Evolutionary conservation across 2,888 invertebrate species (phyloP).

Genomic region (Habroteleia sp.): DNA sequence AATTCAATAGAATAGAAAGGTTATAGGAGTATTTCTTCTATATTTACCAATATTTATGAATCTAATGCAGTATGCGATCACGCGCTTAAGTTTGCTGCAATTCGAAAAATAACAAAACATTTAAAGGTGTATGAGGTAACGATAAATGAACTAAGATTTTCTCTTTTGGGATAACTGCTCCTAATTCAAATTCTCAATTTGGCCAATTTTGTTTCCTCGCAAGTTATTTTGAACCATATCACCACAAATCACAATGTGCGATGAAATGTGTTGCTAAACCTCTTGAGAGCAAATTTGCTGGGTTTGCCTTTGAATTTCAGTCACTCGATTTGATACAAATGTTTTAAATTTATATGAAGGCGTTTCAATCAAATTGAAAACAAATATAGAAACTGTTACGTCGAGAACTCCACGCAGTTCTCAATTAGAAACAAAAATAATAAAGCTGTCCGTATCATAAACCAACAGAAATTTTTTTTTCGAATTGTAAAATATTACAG

Average conservation of each 20-base stretch:
- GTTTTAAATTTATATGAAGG: slow-evolving; percentile 36
- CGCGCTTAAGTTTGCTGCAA: slow-evolving; percentile 19
- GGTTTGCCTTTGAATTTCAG: slow-evolving; percentile 49
- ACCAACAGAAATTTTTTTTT: too few species aligned
- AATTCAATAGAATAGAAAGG: too few species aligned
- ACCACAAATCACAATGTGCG: slow-evolving; percentile 11
- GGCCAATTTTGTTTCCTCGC: too few species aligned
- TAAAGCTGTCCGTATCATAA: too few species aligned
- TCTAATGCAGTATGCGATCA: slow-evolving; percentile 20
- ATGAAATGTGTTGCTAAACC: slow-evolving; percentile 1
- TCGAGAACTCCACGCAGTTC: too few species aligned
- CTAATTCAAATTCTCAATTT: background rate
- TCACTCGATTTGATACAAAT: slow-evolving; percentile 55
- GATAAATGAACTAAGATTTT: background rate
- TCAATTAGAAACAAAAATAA: too few species aligned
- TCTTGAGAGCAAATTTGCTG: slow-evolving; percentile 23
- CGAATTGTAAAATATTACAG: too few species aligned
- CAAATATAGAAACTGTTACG: slow-evolving; percentile 63
- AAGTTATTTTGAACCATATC: too few species aligned
- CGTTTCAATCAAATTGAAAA: slow-evolving; percentile 58
- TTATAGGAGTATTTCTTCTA: too few species aligned
- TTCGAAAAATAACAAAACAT: slow-evolving; percentile 8
- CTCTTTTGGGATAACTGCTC: slow-evolving; percentile 3
- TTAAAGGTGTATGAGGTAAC: background rate
- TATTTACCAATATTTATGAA: slow-evolving; percentile 14